These are phyloP conservation scores for Bruchidius siliquastri DNA, from an alignment of 2,888 invertebrate species.

Conservation along the genomic window DNA sequence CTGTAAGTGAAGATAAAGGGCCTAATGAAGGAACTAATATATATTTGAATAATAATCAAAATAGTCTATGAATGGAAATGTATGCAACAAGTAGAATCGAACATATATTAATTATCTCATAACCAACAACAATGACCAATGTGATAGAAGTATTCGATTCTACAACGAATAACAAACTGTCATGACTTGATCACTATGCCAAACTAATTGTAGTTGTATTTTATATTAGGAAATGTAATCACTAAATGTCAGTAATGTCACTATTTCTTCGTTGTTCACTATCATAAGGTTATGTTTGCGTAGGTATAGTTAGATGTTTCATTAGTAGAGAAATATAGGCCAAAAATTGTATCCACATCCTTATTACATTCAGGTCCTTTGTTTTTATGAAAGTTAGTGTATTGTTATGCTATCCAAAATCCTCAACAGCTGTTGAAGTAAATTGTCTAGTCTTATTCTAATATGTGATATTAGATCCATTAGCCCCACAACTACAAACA, in stretches of 20 bases:
- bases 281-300: not conserved
- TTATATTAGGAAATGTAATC: not conserved
- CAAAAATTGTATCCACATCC: not conserved
- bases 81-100: not conserved
- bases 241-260: not conserved
- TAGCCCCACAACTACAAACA: no score
- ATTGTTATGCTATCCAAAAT: no score
- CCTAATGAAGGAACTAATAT: not conserved
- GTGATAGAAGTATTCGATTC: not conserved
- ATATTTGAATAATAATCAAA: not conserved
- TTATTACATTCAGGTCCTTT: not conserved
- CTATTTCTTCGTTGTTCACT: not conserved
- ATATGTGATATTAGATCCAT: no score
- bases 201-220: not conserved
- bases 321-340: not conserved
- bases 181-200: not conserved
- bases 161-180: not conserved
- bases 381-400: not conserved
- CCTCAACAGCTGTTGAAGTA: no score
- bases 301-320: not conserved
- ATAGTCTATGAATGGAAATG: not conserved
- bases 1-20: no score
- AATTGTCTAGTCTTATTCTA: no score
- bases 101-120: not conserved
- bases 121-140: not conserved